Conservation (phyloP, 1,140 invertebrate species). For the Drosophila cardini region DNA sequence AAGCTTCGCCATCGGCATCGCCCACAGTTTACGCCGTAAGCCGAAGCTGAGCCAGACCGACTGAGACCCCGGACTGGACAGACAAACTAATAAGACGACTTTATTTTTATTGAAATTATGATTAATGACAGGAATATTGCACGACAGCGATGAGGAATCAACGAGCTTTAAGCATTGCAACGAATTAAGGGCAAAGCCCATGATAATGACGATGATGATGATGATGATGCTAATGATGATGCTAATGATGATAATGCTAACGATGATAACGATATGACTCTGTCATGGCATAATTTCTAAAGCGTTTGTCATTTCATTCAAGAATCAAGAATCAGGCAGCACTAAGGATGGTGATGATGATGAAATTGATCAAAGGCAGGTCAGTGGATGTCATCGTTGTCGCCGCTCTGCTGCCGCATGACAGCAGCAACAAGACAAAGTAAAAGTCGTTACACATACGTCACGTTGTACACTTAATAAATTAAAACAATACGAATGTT, state of each 20-base stretch:
- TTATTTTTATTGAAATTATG: conserved; percentile 82
- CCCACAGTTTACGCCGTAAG: conserved; percentile 33
- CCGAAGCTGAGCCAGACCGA: conserved; percentile 30
- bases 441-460: conserved; percentile 44
- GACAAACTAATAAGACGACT: conserved; percentile 72
- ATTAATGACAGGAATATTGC: conserved; percentile 70
- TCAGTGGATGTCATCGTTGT: conserved; percentile 30
- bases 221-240: conserved; percentile 2
- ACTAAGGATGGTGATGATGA: conserved; percentile 24
- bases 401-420: conserved; percentile 15
- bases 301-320: conserved; percentile 26
- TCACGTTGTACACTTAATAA: conserved; percentile 25
- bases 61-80: conserved; percentile 10
- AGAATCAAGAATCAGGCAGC: conserved; percentile 24
- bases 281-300: conserved; percentile 24
- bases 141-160: conserved; percentile 45
- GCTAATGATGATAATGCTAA: conserved; percentile 15
- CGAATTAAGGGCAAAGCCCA: conserved; percentile 54
- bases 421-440: conserved; percentile 6
- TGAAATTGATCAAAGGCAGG: conserved; percentile 44
- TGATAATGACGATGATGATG: conserved; percentile 25
- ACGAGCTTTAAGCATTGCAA: conserved; percentile 39
- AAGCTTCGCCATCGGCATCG: conserved; percentile 30
- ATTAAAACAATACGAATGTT: neutral
- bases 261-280: conserved; percentile 20